Base-by-base conservation (phyloP, 2,888 invertebrate species). In the Brenthis hecate region DNA sequence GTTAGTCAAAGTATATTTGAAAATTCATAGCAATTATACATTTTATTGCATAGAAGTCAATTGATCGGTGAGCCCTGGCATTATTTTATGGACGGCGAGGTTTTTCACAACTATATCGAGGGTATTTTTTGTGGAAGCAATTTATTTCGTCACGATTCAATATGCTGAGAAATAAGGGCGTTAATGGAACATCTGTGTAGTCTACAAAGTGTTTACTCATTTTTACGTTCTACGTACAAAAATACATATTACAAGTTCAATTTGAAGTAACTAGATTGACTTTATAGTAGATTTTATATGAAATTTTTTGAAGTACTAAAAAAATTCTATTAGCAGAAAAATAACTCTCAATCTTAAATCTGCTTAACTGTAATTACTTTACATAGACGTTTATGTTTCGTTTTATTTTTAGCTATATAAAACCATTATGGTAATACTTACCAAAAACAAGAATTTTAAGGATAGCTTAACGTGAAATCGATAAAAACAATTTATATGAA, bases 401-500 rank as follows among this genome's bases (percentile, higher is more conserved):
- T 43, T 43, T 4, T 28, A 28, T 28, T 48, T 14, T 16, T 11
- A 53, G 14, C 16, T 14, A 62, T 16, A 53, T 53, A 36, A 36
- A 19, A 36, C 19, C 13, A 32, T 60, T 58, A n/a, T 19, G 32
- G 13, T 47, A n/a, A 63, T 23, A 23, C 23, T 8, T 48, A 56
- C 16, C 1, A 36, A 43, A 55, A 28, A 28, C 19, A 63, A 14
- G 28, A 61, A 47, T 32, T 23, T 43, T 32, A 56, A 32, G 23
- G 56, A 57, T 36, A 16, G 51, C 11, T 63, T 55, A 57, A 65
- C 47, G 48, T 16, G 67, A 65, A 65, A 71, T 73, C 68, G 57
- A 71, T 73, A 68, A 65, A 71, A 68, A 72, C 65, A 70, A 73
- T 73, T 73, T 72, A 70, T 68, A 70, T 69, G 66, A 72, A 71